phyloP scores from a whole-genome alignment of 2,113 vertebrate species.

The Phaethon lepturus region DNA sequence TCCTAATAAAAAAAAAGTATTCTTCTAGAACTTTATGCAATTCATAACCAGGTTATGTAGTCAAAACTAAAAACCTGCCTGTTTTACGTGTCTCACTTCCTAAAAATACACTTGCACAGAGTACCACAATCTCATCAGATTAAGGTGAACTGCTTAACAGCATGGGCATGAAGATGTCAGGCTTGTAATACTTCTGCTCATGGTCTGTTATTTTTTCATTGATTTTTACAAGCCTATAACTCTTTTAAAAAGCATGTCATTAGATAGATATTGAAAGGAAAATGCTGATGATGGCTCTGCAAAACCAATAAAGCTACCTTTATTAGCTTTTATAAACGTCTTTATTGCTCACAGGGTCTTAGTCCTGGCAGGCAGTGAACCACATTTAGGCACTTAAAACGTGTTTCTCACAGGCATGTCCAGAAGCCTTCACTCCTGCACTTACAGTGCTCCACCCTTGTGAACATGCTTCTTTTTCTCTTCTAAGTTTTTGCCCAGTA shows the following conservation, averaged over 20 bases:
- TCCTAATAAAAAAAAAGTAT: neutral
- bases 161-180: neutral
- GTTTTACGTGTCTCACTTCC: neutral
- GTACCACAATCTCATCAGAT: accelerated
- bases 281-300: slow-evolving; percentile 7
- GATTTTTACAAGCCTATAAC: slow-evolving; percentile 25
- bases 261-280: slow-evolving; percentile 27
- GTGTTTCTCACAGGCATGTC: neutral
- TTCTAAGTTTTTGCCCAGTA: neutral
- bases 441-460: neutral
- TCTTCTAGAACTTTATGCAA: neutral
- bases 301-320: slow-evolving; percentile 32
- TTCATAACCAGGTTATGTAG: neutral
- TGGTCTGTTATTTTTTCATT: neutral
- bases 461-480: neutral
- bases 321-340: slow-evolving; percentile 1
- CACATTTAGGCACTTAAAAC: neutral
- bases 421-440: neutral
- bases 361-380: neutral
- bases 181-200: neutral
- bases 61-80: neutral
- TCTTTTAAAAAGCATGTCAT: neutral
- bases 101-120: neutral
- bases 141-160: neutral
- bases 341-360: neutral